These are phyloP conservation scores for Enteromius trimaculatus DNA, from an alignment of 2,797 vertebrate species.

Conservation along the genomic window DNA sequence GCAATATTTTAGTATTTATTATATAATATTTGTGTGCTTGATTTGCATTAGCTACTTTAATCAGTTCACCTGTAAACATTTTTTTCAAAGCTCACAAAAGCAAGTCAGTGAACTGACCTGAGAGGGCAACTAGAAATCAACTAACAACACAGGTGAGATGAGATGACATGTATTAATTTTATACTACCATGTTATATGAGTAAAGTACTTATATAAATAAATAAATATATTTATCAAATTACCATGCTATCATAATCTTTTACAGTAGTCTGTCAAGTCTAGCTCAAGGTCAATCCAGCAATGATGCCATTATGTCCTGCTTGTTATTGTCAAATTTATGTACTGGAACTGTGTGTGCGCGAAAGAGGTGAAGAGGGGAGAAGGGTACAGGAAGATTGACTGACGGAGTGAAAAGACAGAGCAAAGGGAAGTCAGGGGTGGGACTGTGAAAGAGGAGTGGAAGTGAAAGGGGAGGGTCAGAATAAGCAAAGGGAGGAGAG, in stretches of 20 bases:
- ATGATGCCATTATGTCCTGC: neutral
- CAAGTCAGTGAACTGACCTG: neutral
- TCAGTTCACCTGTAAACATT: neutral
- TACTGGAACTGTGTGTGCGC: neutral
- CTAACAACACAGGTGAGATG: neutral
- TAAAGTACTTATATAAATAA: neutral
- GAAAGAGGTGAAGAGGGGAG: constrained; percentile 7
- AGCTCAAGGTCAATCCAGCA: neutral
- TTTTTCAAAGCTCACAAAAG: neutral
- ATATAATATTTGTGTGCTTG: neutral
- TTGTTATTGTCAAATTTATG: neutral
- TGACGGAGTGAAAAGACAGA: constrained; percentile 43
- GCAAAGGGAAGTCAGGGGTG: constrained; percentile 49
- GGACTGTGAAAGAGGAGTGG: constrained; percentile 44
- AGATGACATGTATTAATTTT: neutral
- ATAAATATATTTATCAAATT: neutral
- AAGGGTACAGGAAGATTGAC: constrained; percentile 28
- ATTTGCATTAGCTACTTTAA: neutral
- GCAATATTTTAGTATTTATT: neutral
- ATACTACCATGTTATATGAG: neutral
- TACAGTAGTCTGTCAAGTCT: neutral
- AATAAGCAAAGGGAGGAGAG: constrained; percentile 27
- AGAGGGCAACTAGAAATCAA: neutral
- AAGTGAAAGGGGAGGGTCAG: constrained; percentile 34
- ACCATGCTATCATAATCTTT: neutral